Conservation (phyloP, 1,140 invertebrate genomes). For the Drosophila nebulosa region DNA sequence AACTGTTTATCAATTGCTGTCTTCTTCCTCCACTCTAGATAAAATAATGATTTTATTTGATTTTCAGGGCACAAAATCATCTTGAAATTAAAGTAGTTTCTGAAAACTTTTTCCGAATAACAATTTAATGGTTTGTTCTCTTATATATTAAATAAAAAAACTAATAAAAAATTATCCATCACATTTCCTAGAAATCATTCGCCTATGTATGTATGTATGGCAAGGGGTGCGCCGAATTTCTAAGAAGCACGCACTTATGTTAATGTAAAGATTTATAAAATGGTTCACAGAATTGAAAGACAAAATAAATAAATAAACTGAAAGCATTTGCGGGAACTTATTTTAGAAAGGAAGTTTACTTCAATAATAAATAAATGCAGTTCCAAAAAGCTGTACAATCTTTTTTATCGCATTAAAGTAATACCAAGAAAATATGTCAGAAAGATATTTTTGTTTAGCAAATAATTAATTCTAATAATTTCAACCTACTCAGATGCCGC, state of each 20-base stretch:
- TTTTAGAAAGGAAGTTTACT: neutral
- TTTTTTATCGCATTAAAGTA: constrained; percentile 17
- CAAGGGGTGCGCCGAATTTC: neutral
- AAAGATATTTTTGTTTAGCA: too few relatives aligned
- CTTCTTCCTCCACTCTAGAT: neutral
- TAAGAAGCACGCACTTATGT: neutral
- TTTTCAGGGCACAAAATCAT: neutral
- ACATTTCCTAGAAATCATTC: neutral
- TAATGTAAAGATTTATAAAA: neutral
- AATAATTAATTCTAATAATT: too few relatives aligned
- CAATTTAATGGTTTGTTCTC: neutral
- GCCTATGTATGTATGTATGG: neutral
- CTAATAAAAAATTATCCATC: neutral
- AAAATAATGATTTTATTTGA: neutral
- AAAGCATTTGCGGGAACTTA: neutral
- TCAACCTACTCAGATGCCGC: too few relatives aligned
- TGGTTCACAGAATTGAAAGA: neutral
- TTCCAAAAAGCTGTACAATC: constrained; percentile 1
- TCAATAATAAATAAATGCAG: constrained; percentile 9
- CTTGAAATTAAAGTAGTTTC: neutral
- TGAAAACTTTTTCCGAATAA: neutral
- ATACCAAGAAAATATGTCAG: too few relatives aligned
- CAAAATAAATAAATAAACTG: neutral
- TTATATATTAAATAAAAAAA: too few relatives aligned
- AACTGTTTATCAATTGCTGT: neutral